These are phyloP conservation scores for Actinernus sp. DNA, from an alignment of 92 coral and sea anemone species.

Conservation along the genomic window DNA sequence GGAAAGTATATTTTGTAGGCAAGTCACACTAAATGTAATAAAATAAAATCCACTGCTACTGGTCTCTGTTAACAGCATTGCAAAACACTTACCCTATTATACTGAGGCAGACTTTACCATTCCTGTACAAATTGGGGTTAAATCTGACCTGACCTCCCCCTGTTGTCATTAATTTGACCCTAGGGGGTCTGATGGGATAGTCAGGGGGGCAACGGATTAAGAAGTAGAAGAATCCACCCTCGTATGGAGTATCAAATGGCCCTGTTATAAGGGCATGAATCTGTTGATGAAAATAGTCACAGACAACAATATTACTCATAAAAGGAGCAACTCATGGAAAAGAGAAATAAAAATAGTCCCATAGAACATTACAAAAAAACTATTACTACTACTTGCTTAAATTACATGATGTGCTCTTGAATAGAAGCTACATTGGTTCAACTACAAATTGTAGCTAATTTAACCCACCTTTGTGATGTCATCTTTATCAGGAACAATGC, in stretches of 20 bases:
- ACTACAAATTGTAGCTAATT: no score
- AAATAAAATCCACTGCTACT: no score
- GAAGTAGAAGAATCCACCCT: conserved; percentile 97
- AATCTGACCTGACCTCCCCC: conserved; percentile 98
- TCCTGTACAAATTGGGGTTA: conserved; percentile 97
- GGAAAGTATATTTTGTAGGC: no score
- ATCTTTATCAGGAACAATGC: conserved; percentile 93
- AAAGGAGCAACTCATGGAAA: no score
- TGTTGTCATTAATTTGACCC: conserved; percentile 96
- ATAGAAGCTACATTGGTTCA: no score
- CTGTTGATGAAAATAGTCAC: conserved; percentile 46
- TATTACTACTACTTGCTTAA: no score
- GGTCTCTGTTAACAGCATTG: not conserved
- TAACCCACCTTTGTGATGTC: conserved; percentile 95
- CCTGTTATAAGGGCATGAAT: conserved; percentile 98
- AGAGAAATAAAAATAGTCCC: no score
- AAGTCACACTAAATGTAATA: no score
- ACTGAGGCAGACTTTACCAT: conserved; percentile 98
- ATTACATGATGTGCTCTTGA: no score
- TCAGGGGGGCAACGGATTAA: conserved; percentile 99
- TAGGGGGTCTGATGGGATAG: conserved; percentile 97
- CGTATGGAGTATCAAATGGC: conserved; percentile 99
- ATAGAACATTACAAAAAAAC: no score
- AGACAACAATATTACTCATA: no score
- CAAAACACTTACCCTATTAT: conserved; percentile 84